Base-by-base conservation (phyloP, 2,797 vertebrate genomes). In the Microhierax caerulescens region DNA sequence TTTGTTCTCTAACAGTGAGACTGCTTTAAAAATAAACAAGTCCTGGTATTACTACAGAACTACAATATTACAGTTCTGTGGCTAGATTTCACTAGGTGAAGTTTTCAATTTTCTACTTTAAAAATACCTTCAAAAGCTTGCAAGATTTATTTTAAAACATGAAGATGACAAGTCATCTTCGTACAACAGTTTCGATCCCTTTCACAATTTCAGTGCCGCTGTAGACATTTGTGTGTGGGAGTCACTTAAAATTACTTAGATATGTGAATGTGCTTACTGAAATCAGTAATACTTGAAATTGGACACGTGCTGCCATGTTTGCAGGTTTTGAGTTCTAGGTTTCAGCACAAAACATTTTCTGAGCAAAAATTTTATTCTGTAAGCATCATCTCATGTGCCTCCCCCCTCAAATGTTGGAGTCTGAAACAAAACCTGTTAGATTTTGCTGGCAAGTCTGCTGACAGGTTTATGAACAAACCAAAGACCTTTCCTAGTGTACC, bases 221-320 rank as follows among this genome's bases (percentile, higher is more conserved):
- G 54, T 39, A 88, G 90, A 68, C 50, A 43, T 78, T 95, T 81
- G 69, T 92, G 82, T 1, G 47, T 95, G 65, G 88, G 85, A 94
- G 76, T 94, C n/a, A 47, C 50, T 72, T 85, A 74, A 81, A 81
- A 54, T 72, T 94, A 80, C 39, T 61, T 81, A 61, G 54, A n/a
- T 81, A 45, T 48, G 20, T 74, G 78, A 82, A 69, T 82, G 76
- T 87, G 54, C 70, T 51, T 88, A 3, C 39, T 53, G 90, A 86
- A 95, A 79, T 84, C 56, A n/a, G n/a, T 77, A 76, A 53, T 80
- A 54, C 61, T 83, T 93, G 81, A 90, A 94, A 88, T 41, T 80
- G 79, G 75, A 83, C 65, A 43, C 60, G 63, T 57, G 39, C 59
- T 86, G 68, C 72, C 53, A 24, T 17, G 20, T 84, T 95, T 93